A percentile compares a stretch with the other conserved stretches of the same genome.
Evolutionary conservation across 2,113 vertebrate genomes (phyloP).

Genomic region (Leucopsar rothschildi): DNA sequence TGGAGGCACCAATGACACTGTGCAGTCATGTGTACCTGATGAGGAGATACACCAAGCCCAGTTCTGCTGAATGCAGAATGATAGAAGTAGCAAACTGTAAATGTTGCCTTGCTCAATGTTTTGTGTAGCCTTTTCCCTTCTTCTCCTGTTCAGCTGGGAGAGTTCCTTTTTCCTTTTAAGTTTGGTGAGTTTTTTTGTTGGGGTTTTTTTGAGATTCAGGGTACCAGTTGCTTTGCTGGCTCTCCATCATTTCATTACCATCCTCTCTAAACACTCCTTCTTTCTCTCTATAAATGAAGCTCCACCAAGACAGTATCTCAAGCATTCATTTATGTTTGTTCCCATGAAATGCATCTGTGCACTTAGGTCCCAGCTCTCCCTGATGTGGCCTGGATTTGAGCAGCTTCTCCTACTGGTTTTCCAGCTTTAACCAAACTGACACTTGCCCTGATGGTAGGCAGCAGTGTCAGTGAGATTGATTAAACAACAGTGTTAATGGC

Average conservation of each 20-base stretch:
- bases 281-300: background rate
- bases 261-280: background rate
- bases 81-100: background rate
- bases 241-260: background rate
- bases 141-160: background rate
- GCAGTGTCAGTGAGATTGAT: background rate
- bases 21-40: accelerated
- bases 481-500: background rate
- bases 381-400: background rate
- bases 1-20: background rate
- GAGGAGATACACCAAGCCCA: background rate
- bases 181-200: background rate
- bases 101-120: background rate
- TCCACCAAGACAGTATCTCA: background rate
- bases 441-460: background rate
- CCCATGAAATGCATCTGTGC: background rate
- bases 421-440: background rate
- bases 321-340: background rate
- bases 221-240: background rate
- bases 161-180: background rate
- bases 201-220: background rate
- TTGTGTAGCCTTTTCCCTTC: background rate
- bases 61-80: background rate
- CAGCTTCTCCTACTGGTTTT: background rate
- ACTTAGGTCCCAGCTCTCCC: background rate